Base-by-base conservation (phyloP, 2,888 invertebrate genomes). In the Junonia oenone region DNA sequence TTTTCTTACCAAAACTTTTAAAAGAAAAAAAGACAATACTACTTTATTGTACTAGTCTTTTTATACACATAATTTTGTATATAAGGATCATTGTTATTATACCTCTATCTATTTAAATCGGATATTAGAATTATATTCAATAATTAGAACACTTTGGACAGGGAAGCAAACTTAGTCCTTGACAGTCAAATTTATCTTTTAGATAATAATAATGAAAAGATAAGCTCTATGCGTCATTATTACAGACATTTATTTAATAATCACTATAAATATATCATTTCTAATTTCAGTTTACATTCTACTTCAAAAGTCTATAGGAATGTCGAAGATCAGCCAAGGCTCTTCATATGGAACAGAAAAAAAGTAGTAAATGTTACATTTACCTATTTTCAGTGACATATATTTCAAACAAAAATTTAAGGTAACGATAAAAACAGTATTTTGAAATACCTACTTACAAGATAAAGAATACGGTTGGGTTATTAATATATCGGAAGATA, bases 291-390 rank as follows among this genome's bases (percentile, higher is more conserved):
- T 96, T 86, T 95, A 93, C 79, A 80, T 94, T 64, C 85, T 96
- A 22, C 92, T 97, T 81, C 93, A 95, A 71, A 95, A 95, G 78
- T 93, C 95, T 45, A 95, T 97, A 69, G 94, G 95, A 50, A 94
- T 95, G 93, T 95, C 96, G 1, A 93, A 96, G 83, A 96, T 96
- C 68, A 95, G 95, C 74, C 94, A 95, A 81, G 95, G 93, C 35
- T 97, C 97, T 26, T 94, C 94, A 5, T 97, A 97, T 75, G 97
- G 97, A 61, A 88, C 92, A 50, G 91, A 87, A 62, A 91, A 91
- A 58, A 88, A 91, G 66, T 92, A 91, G 75, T 62, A 57, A 43
- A 26, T 26, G 4, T n/a, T 31, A 40, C n/a, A 0, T 33, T 37
- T 49, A 45, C 19, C 9, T 13, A 26, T 37, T 49, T 17, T 29